Evolutionary conservation across 2,113 vertebrate genomes (phyloP), one percentile per base, ranked within the genome.

Genomic region (Delphinapterus leucas): DNA sequence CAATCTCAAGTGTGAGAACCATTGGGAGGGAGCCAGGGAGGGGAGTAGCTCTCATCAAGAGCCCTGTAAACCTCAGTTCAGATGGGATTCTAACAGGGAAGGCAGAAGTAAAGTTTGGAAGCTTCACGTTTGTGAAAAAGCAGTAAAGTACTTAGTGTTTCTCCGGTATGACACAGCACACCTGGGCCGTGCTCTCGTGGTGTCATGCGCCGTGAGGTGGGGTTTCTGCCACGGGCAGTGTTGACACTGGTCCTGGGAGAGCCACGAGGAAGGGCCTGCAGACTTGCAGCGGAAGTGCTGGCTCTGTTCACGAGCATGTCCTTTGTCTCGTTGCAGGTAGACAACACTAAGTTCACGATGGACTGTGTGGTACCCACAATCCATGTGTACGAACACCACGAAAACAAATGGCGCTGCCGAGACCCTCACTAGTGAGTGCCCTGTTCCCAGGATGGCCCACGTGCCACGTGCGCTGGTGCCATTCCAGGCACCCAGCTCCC

Each of bases 371-470:
- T 99, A 49, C 99, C 99, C 1, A 99, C 99, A 18, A 99, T 99
- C 86, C 98, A 99, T 0, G 99, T 99, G 80, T 99, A 99, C 0
- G 99, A 99, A 97, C 99, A 99, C 85, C 99, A 99, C 0, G 99
- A 99, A 97, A 99, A 99, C 98, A 99, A 99, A 95, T 99, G 99
- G 99, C 99, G 99, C 98, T 99, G 98, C 99, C 99, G 99, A 98
- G 99, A 99, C 96, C 99, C 99, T 0, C 99, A 99, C 44, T 47
- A 97, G 99, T 99, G 99, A 99, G 99, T 99, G 93, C 89, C 0
- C 2, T 26, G 38, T 0, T 0, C 1, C 11, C 25, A 1, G 28
- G 18, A 3, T 0, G 20, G 31, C 63, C 81, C 4, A 1, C 2
- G 11, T 13, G 14, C 61, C 1, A 6, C 1, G 9, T 10, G 7